Evolutionary conservation across 2,113 vertebrate genomes (phyloP).

Genomic region (Ondatra zibethicus): DNA sequence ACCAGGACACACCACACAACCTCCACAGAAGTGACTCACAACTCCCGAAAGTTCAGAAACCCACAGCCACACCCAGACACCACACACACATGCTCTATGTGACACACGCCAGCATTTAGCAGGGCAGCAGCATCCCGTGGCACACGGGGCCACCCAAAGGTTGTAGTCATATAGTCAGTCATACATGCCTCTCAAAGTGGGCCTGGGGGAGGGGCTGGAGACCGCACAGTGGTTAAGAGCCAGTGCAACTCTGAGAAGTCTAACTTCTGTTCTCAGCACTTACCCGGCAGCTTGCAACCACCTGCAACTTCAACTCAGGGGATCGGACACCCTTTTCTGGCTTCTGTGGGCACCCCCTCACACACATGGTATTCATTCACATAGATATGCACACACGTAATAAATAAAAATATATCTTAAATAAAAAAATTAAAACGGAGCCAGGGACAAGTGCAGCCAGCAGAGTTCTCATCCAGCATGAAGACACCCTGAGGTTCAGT

Average conservation of each 20-base stretch:
- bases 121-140: neutral
- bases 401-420: neutral
- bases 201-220: neutral
- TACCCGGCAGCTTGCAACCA: neutral
- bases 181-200: neutral
- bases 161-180: neutral
- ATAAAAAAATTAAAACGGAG: neutral
- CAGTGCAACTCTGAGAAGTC: no score
- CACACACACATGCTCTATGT: neutral
- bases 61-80: constrained; percentile 76
- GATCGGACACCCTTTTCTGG: neutral
- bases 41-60: constrained; percentile 47
- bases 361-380: neutral
- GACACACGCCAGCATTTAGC: constrained; percentile 49
- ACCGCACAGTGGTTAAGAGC: neutral
- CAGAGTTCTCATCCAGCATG: no score
- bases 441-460: no score
- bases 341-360: neutral
- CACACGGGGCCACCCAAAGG: neutral
- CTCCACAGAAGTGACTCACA: constrained; percentile 70
- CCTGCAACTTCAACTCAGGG: neutral
- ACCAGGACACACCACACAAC: constrained; percentile 34
- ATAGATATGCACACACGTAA: neutral
- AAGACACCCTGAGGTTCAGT: neutral
- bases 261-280: neutral